Evolutionary conservation across 2,113 vertebrate species (phyloP), one percentile per base, ranked within the genome.

Genomic region (Alectura lathami): DNA sequence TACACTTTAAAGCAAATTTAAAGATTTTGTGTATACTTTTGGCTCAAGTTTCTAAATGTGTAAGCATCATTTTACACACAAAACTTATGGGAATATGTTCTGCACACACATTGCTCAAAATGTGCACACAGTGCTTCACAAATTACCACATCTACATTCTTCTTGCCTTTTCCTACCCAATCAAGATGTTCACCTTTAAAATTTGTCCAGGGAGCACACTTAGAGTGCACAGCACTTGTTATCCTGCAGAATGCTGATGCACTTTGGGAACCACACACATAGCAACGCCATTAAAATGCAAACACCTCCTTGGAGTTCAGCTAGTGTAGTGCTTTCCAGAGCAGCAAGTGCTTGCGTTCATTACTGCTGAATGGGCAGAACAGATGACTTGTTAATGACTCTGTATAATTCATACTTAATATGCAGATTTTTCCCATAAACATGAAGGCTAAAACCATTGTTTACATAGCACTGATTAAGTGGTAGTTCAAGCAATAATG

Each of bases 401-500:
- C 56, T 75, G 77, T 87, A 2, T 75, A 92, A 90, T 36, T 91
- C 75, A 83, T 48, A 30, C 34, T 88, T 88, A 68, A 64, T 70
- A 86, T n/a, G 59, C 29, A 89, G 80, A 91, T 90, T 69, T 88
- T 86, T 27, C 40, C 83, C 12, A 79, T 69, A 82, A 86, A 64
- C 43, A 76, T 8, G 20, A 86, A 93, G 63, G 51, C 43, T 62
- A 79, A 57, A 29, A 66, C 29, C 8, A 50, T 17, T 83, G 77
- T 93, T 96, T 91, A 78, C 56, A 80, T 4, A 86, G 34, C 16
- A 51, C 27, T 64, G 81, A 77, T 83, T 83, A 93, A 90, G 88
- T 2, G 15, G 38, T 16, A 93, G 45, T 30, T 91, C 40, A 67
- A 91, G 82, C 30, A 72, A 24, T 26, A 83, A 86, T 8, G 36